Conservation (phyloP, 2,113 vertebrate species). For the Montifringilla adamsi region DNA sequence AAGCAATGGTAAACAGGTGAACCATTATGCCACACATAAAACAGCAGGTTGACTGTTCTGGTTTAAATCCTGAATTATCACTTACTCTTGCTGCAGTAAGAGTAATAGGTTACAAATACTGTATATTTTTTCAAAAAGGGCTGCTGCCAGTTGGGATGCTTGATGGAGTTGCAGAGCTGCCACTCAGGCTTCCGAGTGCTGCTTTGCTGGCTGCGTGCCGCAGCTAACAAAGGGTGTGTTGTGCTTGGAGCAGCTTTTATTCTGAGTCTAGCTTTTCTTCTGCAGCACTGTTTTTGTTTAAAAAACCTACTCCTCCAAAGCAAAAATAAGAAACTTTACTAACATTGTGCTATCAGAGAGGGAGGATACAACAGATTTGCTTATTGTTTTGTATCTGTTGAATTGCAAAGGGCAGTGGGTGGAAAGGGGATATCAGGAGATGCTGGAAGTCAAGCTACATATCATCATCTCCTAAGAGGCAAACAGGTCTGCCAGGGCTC, state of each 20-base stretch:
- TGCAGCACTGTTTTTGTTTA: not conserved
- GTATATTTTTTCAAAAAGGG: not conserved
- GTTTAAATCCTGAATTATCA: not conserved
- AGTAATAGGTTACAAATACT: not conserved
- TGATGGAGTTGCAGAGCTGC: not conserved
- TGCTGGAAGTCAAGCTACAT: not conserved
- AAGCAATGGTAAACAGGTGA: not conserved
- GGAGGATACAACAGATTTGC: not conserved
- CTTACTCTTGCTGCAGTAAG: not conserved
- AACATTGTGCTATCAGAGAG: not conserved
- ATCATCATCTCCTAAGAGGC: not conserved
- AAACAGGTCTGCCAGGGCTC: not conserved
- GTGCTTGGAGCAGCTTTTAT: not conserved
- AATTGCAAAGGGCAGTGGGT: not conserved
- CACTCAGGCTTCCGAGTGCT: fast-evolving
- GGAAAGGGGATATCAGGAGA: not conserved
- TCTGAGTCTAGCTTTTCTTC: not conserved
- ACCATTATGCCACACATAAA: not conserved
- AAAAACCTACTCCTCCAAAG: not conserved
- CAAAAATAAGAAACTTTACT: not conserved
- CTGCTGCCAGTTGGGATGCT: not conserved
- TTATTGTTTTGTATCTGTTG: not conserved
- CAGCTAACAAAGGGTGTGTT: slow-evolving; percentile 24
- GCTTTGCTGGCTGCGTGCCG: not conserved
- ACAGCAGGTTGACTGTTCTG: not conserved